Conservation (phyloP, 1,140 invertebrate genomes). For the Drosophila hydei region DNA sequence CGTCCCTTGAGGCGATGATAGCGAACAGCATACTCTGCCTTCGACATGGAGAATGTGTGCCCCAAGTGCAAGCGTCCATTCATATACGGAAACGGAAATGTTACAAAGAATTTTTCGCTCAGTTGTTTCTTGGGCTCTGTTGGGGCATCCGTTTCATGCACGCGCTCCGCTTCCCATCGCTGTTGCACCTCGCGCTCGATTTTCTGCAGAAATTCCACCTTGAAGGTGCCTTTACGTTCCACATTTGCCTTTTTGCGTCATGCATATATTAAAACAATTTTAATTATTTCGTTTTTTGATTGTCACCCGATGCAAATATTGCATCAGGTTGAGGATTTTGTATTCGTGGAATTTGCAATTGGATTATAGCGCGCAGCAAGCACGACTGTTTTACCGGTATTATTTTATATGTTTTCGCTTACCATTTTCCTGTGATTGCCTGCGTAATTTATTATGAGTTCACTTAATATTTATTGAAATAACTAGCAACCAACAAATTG, state of each 20-base stretch:
- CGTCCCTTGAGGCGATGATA: constrained; percentile 96
- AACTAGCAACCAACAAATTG: constrained; percentile 26
- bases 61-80: constrained; percentile 99
- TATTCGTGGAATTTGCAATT: constrained; percentile 1
- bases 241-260: constrained; percentile 58
- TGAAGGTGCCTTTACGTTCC: constrained; percentile 96
- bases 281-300: neutral
- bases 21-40: constrained; percentile 98
- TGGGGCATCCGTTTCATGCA: constrained; percentile 93
- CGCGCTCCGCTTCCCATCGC: constrained; percentile 91
- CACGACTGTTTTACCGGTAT: neutral
- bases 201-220: constrained; percentile 94
- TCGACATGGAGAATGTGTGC: constrained; percentile 98
- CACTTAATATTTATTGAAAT: constrained; percentile 28
- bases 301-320: constrained; percentile 21
- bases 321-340: constrained; percentile 23
- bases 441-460: neutral
- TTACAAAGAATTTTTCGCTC: constrained; percentile 95
- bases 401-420: constrained; percentile 7
- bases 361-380: neutral
- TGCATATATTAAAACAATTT: constrained; percentile 16
- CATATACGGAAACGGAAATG: constrained; percentile 99
- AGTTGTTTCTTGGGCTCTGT: constrained; percentile 84
- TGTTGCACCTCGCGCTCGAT: constrained; percentile 94
- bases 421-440: constrained; percentile 45